Percentiles rank a stretch among this genome's conserved stretches.
Evolutionary conservation across 2,888 invertebrate species (phyloP).

Genomic region (Microplitis manilae): DNA sequence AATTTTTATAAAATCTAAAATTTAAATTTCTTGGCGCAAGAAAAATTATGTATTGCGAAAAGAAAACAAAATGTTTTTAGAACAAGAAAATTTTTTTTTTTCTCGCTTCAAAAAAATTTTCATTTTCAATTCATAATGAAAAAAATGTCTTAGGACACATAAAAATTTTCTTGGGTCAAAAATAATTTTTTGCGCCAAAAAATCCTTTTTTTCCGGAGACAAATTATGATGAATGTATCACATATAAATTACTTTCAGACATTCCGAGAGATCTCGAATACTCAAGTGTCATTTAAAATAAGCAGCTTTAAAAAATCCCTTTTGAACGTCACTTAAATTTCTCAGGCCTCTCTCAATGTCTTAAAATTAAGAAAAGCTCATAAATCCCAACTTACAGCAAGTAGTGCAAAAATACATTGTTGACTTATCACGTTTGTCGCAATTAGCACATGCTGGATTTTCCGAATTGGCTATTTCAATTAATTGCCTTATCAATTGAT

Average conservation of each 20-base stretch:
- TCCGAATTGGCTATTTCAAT: constrained; percentile 81
- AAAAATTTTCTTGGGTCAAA: too few species aligned
- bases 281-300: background rate
- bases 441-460: constrained; percentile 84
- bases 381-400: constrained; percentile 74
- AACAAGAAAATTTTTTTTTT: too few species aligned
- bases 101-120: too few species aligned
- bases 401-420: constrained; percentile 87
- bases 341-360: background rate
- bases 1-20: too few species aligned
- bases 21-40: too few species aligned
- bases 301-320: background rate
- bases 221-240: background rate
- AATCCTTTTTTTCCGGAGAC: background rate
- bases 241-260: background rate
- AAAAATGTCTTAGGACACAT: too few species aligned
- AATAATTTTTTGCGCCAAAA: too few species aligned
- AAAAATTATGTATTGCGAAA: too few species aligned
- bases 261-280: background rate
- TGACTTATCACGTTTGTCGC: constrained; percentile 79
- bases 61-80: too few species aligned
- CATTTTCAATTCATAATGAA: too few species aligned
- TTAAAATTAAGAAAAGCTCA: background rate
- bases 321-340: background rate
- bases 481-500: constrained; percentile 80